Percentiles rank a stretch among this genome's conserved stretches.
Evolutionary conservation across 2,797 vertebrate genomes (phyloP).

Genomic region (Phataginus tetradactyla): DNA sequence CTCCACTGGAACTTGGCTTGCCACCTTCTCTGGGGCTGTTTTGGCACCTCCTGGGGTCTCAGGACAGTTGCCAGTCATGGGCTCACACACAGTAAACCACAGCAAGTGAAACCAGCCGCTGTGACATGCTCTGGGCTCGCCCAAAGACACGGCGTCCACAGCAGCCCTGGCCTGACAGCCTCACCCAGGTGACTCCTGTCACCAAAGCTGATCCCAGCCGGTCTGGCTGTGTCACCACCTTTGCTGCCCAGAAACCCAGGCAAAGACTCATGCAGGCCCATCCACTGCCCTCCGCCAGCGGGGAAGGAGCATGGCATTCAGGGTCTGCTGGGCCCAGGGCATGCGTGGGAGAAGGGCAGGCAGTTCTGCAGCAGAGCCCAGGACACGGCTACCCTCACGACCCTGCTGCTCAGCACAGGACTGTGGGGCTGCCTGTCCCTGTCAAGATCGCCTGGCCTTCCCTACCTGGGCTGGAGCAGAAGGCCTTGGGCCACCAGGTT

Average conservation of each 20-base stretch:
- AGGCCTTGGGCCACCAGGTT: not conserved
- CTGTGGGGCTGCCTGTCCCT: not conserved
- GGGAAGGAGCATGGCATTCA: not conserved
- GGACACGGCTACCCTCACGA: not conserved
- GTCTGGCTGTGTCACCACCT: not conserved
- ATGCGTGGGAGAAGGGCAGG: not conserved
- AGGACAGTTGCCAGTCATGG: constrained; percentile 17
- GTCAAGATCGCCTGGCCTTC: not conserved
- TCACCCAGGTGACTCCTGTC: not conserved
- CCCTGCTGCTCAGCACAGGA: not conserved
- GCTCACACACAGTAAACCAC: constrained; percentile 80
- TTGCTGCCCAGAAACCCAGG: not conserved
- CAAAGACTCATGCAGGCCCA: fast-evolving
- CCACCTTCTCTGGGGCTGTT: not conserved
- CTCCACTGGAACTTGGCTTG: not conserved
- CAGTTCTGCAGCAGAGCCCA: not conserved
- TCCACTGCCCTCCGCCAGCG: not conserved
- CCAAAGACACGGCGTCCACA: fast-evolving
- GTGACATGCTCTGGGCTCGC: fast-evolving
- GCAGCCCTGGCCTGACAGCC: not conserved
- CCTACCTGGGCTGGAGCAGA: not conserved
- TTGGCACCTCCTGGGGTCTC: constrained; percentile 18
- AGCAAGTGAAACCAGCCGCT: constrained; percentile 65
- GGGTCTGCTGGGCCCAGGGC: not conserved
- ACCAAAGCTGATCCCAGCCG: not conserved